Base-by-base conservation (phyloP, 2,888 invertebrate genomes). In the Myopa testacea region DNA sequence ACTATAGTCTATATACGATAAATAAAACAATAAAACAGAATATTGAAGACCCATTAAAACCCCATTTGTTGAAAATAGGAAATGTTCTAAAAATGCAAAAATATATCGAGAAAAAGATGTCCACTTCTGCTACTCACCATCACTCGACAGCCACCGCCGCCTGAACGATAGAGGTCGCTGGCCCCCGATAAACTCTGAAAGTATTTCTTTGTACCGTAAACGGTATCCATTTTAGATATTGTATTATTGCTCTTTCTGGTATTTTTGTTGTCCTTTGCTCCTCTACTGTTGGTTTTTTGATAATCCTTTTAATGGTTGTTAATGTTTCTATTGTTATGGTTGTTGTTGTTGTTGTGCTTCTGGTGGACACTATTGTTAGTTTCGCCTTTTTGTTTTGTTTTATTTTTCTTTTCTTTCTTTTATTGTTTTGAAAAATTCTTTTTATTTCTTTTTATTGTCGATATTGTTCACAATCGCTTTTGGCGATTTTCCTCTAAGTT, bases 141-240 rank as follows among this genome's bases (percentile, higher is more conserved):
- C 80, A 87, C 86, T 78, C 89, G 87, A 81, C 87, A 87, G 79
- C 87, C 86, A 19, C 81, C 87, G 87, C 70, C n/a, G 86, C 84
- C 12, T 19, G 75, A 58, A 34, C 89, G 86, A 83, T 89, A 89
- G 78, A 88, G 88, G 82, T 89, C 89, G 80, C 88, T 89, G 72
- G 86, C 87, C 72, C 86, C 88, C 73, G 89, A 88, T 82, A 90
- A 84, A 79, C 89, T 90, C 80, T 89, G 89, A 79, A 89, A 90
- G 80, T 89, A 89, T 80, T 90, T 90, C 83, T 89, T 89, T 78
- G 89, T 89, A 34, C 89, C 89, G 81, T 89, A 89, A 77, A 89
- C 89, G 38, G 89, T 88, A 81, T 89, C 89, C 89, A 89, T 89
- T 75, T 72, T 80, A 72, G 45, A 14, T 69, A 38, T 81, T 71